phyloP scores from a whole-genome alignment of 2,797 vertebrate genomes.

The Anas georgica region DNA sequence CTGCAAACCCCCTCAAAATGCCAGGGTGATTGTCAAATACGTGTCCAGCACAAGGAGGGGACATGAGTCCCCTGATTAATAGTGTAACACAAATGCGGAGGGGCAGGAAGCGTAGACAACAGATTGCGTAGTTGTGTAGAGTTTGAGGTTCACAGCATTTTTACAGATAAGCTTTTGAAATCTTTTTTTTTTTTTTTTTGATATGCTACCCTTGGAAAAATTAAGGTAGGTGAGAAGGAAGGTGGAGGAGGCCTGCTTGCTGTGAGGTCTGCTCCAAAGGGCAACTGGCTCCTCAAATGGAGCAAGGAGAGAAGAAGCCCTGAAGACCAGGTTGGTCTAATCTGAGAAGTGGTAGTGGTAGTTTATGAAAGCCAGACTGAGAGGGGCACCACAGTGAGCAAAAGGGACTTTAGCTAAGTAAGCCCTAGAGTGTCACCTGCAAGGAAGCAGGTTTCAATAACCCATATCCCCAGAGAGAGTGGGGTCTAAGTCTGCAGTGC shows the following conservation, averaged over 20 bases:
- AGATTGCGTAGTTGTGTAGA: neutral
- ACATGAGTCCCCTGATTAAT: neutral
- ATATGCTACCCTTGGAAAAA: neutral
- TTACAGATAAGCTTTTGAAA: neutral
- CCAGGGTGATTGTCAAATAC: neutral
- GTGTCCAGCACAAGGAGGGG: neutral
- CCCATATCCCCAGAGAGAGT: neutral
- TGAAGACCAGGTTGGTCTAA: neutral
- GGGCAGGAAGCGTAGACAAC: neutral
- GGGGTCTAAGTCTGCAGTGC: neutral
- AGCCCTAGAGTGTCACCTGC: neutral
- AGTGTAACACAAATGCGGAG: neutral
- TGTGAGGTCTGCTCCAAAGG: neutral
- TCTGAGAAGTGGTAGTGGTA: neutral
- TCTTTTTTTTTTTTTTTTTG: neutral
- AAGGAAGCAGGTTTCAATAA: constrained; percentile 6
- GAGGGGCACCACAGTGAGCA: accelerated
- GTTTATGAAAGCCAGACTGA: neutral
- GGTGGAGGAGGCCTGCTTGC: neutral
- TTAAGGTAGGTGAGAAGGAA: neutral
- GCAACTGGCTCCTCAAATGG: neutral
- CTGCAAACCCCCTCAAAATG: neutral
- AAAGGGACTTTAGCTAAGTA: neutral
- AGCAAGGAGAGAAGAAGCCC: neutral
- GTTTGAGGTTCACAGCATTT: neutral